Conservation (phyloP, 1,140 invertebrate species). For the Gerris buenoi region DNA sequence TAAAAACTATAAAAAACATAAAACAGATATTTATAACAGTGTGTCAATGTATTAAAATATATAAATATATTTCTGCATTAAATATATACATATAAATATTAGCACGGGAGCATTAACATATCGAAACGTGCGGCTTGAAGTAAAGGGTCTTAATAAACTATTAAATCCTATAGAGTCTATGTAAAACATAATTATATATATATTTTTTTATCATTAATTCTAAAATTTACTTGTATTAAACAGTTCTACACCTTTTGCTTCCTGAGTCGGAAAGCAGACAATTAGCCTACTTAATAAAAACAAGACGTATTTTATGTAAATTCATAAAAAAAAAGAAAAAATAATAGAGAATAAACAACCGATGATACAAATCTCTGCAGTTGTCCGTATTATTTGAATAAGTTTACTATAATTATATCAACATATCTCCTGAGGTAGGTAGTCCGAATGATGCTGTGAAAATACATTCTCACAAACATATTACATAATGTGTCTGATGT, state of each 20-base stretch:
- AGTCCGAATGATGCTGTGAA: not conserved
- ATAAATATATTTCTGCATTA: conserved; percentile 13
- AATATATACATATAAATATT: conserved; percentile 10
- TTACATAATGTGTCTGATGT: no score
- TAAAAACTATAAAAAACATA: conserved; percentile 20
- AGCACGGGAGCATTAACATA: not conserved
- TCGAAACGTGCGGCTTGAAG: not conserved
- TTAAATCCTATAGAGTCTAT: not conserved
- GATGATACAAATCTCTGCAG: not conserved
- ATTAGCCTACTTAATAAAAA: not conserved
- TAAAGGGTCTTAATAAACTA: conserved; percentile 1
- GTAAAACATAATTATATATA: not conserved
- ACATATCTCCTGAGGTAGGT: not conserved
- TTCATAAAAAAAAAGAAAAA: not conserved
- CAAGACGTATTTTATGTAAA: not conserved
- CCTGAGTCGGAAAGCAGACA: not conserved
- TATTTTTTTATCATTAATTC: not conserved
- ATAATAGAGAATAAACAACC: not conserved
- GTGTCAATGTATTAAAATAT: conserved; percentile 16
- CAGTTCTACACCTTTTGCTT: no score
- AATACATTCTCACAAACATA: no score
- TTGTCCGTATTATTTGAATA: not conserved
- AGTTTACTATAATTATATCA: not conserved
- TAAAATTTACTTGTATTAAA: no score
- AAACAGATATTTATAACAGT: conserved; percentile 14